Percentiles rank a stretch among this genome's conserved stretches.
Evolutionary conservation across 1,140 invertebrate species (phyloP).

Genomic region (Lethocerus indicus): DNA sequence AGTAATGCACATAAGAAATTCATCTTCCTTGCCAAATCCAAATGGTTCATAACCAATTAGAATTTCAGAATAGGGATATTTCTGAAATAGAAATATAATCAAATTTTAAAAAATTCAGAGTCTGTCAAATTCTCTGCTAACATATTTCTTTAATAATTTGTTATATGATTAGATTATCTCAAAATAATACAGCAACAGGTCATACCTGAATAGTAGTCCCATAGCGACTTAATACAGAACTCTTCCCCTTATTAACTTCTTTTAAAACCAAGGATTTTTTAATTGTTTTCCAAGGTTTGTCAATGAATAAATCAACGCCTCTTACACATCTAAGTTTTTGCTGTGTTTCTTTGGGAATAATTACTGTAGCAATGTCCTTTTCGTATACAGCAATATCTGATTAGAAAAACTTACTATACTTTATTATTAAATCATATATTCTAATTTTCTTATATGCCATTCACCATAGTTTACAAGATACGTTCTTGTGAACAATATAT

Average conservation of each 20-base stretch:
- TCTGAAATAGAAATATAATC: constrained; percentile 13
- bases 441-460: not conserved
- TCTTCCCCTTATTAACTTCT: constrained; percentile 22
- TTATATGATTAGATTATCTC: not conserved
- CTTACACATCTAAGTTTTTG: constrained; percentile 30
- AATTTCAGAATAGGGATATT: constrained; percentile 33
- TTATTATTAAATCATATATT: not conserved
- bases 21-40: constrained; percentile 30
- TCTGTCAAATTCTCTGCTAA: not conserved
- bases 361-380: constrained; percentile 7
- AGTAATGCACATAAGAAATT: constrained; percentile 52
- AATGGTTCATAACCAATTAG: constrained; percentile 49
- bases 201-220: constrained; percentile 27
- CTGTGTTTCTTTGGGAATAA: constrained; percentile 22
- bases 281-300: constrained; percentile 52
- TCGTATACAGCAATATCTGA: not conserved
- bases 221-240: constrained; percentile 36
- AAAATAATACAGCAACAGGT: not conserved
- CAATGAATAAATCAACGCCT: constrained; percentile 40
- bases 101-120: constrained; percentile 4
- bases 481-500: not conserved
- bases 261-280: constrained; percentile 27
- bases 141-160: not conserved
- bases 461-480: not conserved
- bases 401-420: too few relatives aligned